phyloP scores from a whole-genome alignment of 2,113 vertebrate species.

The Sinocyclocheilus rhinocerous region DNA sequence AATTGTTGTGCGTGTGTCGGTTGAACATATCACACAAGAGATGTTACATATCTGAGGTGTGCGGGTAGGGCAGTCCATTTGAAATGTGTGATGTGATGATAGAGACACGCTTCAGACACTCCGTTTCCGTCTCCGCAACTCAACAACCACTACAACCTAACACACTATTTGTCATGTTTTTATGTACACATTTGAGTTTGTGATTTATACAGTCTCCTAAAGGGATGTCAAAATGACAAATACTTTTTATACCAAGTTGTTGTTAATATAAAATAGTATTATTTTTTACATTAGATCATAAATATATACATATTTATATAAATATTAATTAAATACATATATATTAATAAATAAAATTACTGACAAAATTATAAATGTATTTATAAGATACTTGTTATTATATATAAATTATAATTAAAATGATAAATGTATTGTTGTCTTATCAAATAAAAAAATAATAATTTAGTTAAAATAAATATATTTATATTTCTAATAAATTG shows the following conservation, averaged over 20 bases:
- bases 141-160: neutral
- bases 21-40: slow-evolving; percentile 14
- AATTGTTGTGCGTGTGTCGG: neutral
- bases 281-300: too few relatives aligned
- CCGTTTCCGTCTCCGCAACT: neutral
- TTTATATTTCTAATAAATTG: neutral
- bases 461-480: too few relatives aligned
- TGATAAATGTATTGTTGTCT: too few relatives aligned
- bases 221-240: neutral
- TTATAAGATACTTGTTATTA: neutral
- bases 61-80: neutral
- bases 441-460: too few relatives aligned
- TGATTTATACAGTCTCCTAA: neutral
- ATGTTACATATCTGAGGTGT: neutral
- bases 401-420: neutral
- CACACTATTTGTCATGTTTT: neutral
- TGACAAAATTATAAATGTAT: neutral
- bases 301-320: too few relatives aligned
- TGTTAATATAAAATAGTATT: neutral
- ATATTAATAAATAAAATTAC: too few relatives aligned
- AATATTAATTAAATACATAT: too few relatives aligned
- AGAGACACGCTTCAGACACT: neutral
- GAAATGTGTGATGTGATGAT: neutral
- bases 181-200: slow-evolving; percentile 34
- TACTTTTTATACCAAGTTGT: too few relatives aligned